A percentile compares a stretch with the other conserved stretches of the same genome.
Conservation (phyloP, 1,140 invertebrate species). For the Dreissena polymorpha region DNA sequence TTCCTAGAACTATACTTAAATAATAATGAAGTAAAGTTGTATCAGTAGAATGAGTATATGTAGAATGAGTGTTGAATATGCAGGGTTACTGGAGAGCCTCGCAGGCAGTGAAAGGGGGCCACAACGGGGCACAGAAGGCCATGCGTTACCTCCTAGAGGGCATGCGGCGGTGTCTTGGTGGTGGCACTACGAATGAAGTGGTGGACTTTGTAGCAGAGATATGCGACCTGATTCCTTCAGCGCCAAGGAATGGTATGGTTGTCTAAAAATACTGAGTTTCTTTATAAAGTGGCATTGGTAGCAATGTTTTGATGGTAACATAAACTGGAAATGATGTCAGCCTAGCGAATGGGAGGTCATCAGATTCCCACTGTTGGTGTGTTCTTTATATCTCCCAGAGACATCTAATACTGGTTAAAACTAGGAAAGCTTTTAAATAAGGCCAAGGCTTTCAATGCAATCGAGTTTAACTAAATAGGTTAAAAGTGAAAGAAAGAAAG, state of each 20-base stretch:
- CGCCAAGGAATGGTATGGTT: conserved; percentile 10
- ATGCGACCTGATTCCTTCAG: conserved; percentile 19
- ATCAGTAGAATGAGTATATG: too few relatives aligned
- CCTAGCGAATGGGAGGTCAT: too few relatives aligned
- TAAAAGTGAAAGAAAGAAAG: too few relatives aligned
- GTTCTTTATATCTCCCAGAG: too few relatives aligned
- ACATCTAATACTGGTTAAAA: too few relatives aligned
- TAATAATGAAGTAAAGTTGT: too few relatives aligned
- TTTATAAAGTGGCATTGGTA: neutral
- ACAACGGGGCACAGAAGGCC: conserved; percentile 17
- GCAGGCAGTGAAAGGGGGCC: conserved; percentile 34
- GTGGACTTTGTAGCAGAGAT: conserved; percentile 21
- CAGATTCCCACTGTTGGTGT: too few relatives aligned
- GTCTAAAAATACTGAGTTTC: neutral
- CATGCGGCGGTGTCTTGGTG: neutral
- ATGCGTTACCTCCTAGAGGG: conserved; percentile 16
- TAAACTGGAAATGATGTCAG: too few relatives aligned
- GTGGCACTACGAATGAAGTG: conserved; percentile 1
- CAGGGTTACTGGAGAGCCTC: conserved; percentile 34
- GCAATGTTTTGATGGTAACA: neutral
- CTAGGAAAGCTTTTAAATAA: too few relatives aligned
- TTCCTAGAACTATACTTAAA: too few relatives aligned
- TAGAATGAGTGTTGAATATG: neutral
- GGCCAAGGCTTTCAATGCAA: too few relatives aligned
- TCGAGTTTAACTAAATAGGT: too few relatives aligned